Base-by-base conservation (phyloP, 2,113 vertebrate species). In the Leucosticte australis region DNA sequence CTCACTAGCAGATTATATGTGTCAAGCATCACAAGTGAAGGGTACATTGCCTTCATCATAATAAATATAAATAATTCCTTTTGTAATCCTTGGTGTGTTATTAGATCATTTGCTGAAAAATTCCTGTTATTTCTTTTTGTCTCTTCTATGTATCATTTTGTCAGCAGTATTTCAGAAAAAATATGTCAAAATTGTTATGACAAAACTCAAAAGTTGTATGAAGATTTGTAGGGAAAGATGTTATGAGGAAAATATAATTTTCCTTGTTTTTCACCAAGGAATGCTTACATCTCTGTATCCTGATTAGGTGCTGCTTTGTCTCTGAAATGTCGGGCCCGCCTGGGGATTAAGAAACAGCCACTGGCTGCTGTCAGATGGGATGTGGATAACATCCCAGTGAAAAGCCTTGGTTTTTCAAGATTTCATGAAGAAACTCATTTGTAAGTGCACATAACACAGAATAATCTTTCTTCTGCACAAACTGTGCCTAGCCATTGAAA, bases 271-370 rank as follows among this genome's bases (percentile, higher is more conserved):
- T 74, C 13, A 16, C 78, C 26, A 46, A 35, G 57, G 37, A 57
- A 46, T 67, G 6, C 69, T 85, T 76, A 50, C 31, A 60, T 22
- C 22, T 82, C 33, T 83, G 4, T 59, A 75, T 93, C 44, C 64
- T 56, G 8, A 49, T 78, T 74, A 98, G 98, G 98, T 89, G 55
- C 90, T 88, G 3, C 85, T 80, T 62, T 70, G 11, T 82, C 55
- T 70, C 39, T 98, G 62, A 88, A 59, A 33, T 98, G 98, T 85
- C 73, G 10, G 22, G 97, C 95, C 11, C 95, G 82, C 24, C 82
- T 98, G 27, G 98, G 98, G 35, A 94, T 85, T 85, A 97, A 92
- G 57, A 13, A 63, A 57, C 93, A 88, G 13, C 18, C n/a, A 4
- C 2, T 94, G 7, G 27, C 57, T 52, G 7, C 7, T 4, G 83